These are phyloP conservation scores for Etheostoma nigrum DNA, from an alignment of 2,797 vertebrate species.

Conservation along the genomic window DNA sequence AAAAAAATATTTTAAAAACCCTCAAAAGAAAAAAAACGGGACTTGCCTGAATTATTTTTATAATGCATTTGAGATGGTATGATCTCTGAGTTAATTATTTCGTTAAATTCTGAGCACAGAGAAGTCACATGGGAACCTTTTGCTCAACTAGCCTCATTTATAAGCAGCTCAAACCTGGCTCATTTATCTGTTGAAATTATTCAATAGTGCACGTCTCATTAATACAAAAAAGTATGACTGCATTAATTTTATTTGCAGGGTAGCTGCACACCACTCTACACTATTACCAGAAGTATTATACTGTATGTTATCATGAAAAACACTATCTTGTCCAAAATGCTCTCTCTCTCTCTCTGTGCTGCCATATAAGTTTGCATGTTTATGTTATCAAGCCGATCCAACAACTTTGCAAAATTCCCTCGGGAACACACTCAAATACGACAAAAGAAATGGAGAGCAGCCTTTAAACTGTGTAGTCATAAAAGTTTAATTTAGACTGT, in stretches of 20 bases:
- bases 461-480: conserved; percentile 5
- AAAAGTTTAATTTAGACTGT: conserved; percentile 12
- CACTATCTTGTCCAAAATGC: background rate
- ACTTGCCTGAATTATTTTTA: conserved; percentile 22
- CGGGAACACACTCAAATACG: background rate
- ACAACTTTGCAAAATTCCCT: background rate
- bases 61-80: conserved; percentile 26
- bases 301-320: conserved; percentile 8
- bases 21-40: background rate
- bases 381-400: conserved; percentile 2
- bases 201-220: conserved; percentile 65
- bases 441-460: background rate
- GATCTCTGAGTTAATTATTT: conserved; percentile 67
- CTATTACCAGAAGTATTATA: background rate
- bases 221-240: conserved; percentile 64
- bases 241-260: conserved; percentile 41
- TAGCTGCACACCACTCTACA: conserved; percentile 35
- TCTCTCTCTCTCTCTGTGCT: background rate
- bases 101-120: conserved; percentile 46
- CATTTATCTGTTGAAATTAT: conserved; percentile 74
- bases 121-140: conserved; percentile 69
- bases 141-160: conserved; percentile 70
- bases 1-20: background rate
- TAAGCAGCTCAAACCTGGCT: conserved; percentile 66
- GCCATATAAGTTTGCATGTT: background rate